Conservation (phyloP, 1,140 invertebrate species). For the Hyphantria cunea region DNA sequence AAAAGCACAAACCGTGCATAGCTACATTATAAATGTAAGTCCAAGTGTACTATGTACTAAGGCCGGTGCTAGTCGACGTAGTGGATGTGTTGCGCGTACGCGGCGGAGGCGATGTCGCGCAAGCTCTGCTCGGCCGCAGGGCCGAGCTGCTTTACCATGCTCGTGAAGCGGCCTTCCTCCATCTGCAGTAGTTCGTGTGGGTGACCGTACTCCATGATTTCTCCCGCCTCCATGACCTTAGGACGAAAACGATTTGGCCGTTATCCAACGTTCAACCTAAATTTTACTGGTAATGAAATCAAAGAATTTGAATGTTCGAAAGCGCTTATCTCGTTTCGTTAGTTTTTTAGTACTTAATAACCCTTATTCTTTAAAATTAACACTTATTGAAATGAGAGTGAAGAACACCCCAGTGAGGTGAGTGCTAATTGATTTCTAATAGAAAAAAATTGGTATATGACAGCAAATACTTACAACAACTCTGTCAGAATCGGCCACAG, state of each 20-base stretch:
- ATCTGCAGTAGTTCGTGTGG: constrained; percentile 86
- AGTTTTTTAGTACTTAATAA: no score
- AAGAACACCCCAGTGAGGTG: no score
- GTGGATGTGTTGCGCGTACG: constrained; percentile 72
- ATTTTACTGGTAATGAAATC: no score
- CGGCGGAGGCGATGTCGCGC: constrained; percentile 65
- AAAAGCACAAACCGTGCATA: no score
- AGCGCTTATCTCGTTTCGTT: no score
- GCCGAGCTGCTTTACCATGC: constrained; percentile 76
- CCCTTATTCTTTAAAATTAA: no score
- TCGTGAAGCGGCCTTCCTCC: constrained; percentile 82
- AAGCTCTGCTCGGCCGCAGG: constrained; percentile 72
- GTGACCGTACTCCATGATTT: constrained; percentile 86
- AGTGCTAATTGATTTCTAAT: no score
- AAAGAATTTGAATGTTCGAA: no score
- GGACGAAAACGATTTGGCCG: neutral
- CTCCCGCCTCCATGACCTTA: constrained; percentile 85
- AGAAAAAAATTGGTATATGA: no score
- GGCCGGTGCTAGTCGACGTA: constrained; percentile 64
- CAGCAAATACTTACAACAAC: constrained; percentile 83
- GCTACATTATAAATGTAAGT: no score
- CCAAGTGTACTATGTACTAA: constrained; percentile 31
- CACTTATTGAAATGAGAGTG: no score
- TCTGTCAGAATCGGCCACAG: constrained; percentile 87
- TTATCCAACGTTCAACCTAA: no score